Evolutionary conservation across 2,888 invertebrate species (phyloP).

Genomic region (Drosophila crucigera): DNA sequence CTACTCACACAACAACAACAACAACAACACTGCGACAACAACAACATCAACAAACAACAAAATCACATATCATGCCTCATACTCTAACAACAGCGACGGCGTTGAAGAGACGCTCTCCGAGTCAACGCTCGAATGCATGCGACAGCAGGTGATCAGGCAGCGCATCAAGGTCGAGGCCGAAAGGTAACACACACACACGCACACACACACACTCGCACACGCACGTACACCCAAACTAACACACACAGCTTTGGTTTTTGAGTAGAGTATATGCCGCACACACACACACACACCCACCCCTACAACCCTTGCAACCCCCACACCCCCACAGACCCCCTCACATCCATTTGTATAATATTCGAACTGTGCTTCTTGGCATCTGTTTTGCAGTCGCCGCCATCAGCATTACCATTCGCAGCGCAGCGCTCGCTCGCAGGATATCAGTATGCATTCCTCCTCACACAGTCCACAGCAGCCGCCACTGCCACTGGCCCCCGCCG

Average conservation of each 20-base stretch:
- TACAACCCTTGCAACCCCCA: neutral
- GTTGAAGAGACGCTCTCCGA: constrained; percentile 89
- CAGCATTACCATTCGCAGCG: constrained; percentile 89
- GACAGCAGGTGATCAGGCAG: constrained; percentile 91
- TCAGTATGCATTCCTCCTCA: constrained; percentile 76
- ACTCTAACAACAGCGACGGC: constrained; percentile 66
- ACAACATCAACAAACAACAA: constrained; percentile 18
- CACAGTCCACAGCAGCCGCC: constrained; percentile 35
- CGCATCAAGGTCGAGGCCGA: constrained; percentile 93
- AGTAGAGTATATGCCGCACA: neutral
- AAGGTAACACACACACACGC: constrained; percentile 87
- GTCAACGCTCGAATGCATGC: constrained; percentile 93
- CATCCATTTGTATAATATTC: constrained; percentile 45
- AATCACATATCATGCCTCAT: constrained; percentile 12
- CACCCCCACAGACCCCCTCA: neutral
- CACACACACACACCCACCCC: neutral
- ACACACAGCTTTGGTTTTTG: neutral
- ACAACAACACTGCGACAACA: constrained; percentile 15
- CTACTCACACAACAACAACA: constrained; percentile 36
- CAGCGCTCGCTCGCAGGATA: constrained; percentile 87
- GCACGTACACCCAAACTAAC: neutral
- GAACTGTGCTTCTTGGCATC: constrained; percentile 27
- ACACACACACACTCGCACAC: constrained; percentile 9
- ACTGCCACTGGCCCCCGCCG: constrained; percentile 12
- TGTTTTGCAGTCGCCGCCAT: constrained; percentile 87